phyloP scores from a whole-genome alignment of 2,113 vertebrate genomes.

The Amblyopsis rosae region DNA sequence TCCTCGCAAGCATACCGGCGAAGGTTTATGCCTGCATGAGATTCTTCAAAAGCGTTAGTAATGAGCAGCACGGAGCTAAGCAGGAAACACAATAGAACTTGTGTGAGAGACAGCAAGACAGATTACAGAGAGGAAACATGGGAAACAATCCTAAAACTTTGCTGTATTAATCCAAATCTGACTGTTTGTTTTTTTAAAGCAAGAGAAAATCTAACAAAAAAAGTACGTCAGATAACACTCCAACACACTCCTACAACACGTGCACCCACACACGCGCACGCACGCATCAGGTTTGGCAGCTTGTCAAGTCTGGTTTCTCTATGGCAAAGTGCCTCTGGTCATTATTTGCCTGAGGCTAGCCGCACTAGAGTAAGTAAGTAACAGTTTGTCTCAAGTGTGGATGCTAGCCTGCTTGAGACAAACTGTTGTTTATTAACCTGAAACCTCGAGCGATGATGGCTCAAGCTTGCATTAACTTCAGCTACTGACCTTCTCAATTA shows the following conservation, averaged over 20 bases:
- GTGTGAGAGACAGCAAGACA: conserved; percentile 39
- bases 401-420: conserved; percentile 20
- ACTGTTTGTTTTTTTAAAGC: too few species aligned
- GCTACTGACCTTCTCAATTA: conserved; percentile 26
- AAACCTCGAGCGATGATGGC: conserved; percentile 21
- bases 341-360: conserved; percentile 40
- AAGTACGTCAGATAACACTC: background rate
- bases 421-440: conserved; percentile 28
- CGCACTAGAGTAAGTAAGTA: conserved; percentile 35
- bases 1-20: too few species aligned
- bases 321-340: background rate
- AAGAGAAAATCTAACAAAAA: too few species aligned
- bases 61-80: conserved; percentile 37
- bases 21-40: conserved; percentile 21
- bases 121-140: conserved; percentile 43
- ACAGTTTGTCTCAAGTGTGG: background rate
- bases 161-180: conserved; percentile 47
- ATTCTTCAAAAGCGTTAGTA: conserved; percentile 51
- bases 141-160: conserved; percentile 33
- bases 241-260: conserved; percentile 4
- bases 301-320: conserved; percentile 12
- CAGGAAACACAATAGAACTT: conserved; percentile 44
- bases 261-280: conserved; percentile 18
- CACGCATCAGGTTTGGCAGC: conserved; percentile 22
- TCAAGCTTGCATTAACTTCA: conserved; percentile 38